Percentiles rank a stretch among this genome's conserved stretches.
Evolutionary conservation across 1,140 invertebrate species (phyloP).

Genomic region (Drosophila carrolli): DNA sequence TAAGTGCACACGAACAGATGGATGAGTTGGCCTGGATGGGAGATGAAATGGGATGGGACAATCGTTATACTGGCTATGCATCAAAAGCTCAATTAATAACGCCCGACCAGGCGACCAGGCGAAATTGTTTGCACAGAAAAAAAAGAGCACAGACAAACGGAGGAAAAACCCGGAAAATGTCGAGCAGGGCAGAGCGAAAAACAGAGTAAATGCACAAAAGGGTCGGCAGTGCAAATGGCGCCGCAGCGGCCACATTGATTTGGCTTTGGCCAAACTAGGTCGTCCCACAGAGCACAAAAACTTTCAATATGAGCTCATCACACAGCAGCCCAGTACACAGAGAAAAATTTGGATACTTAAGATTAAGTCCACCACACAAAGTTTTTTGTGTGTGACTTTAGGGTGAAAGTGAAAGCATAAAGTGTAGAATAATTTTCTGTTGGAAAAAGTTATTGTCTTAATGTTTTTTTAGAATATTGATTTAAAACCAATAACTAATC

Average conservation of each 20-base stretch:
- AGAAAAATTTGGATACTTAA: not conserved
- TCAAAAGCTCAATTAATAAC: conserved; percentile 78
- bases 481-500: too few species aligned
- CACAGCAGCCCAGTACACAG: conserved; percentile 25
- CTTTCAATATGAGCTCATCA: conserved; percentile 81
- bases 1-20: conserved; percentile 49
- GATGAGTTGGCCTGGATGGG: conserved; percentile 15
- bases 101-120: conserved; percentile 69
- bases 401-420: too few species aligned
- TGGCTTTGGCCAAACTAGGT: conserved; percentile 74
- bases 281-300: conserved; percentile 64
- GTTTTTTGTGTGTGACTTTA: too few species aligned
- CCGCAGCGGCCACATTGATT: conserved; percentile 77
- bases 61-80: conserved; percentile 60
- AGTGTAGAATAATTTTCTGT: too few species aligned
- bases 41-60: conserved; percentile 40
- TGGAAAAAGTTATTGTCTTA: too few species aligned
- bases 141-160: conserved; percentile 11
- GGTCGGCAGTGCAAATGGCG: conserved; percentile 76
- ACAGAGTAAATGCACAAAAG: conserved; percentile 58
- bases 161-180: conserved; percentile 49
- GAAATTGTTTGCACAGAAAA: conserved; percentile 53
- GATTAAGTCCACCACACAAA: too few species aligned
- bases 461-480: too few species aligned
- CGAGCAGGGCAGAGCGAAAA: conserved; percentile 34